Base-by-base conservation (phyloP, 2,113 vertebrate genomes). In the Chloebia gouldiae region DNA sequence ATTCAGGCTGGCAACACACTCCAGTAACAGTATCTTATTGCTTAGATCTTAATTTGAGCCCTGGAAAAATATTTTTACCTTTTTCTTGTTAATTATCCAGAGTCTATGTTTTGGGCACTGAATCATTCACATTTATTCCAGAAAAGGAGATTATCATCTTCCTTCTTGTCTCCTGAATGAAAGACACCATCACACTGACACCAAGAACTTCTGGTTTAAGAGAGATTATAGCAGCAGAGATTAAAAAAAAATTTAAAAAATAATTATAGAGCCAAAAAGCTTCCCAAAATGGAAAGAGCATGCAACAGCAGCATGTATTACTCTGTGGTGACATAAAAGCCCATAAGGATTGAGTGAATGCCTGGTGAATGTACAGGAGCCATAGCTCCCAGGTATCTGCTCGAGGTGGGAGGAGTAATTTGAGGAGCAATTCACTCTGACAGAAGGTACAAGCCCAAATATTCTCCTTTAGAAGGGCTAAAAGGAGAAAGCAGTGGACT, bases 391-490 rank as follows among this genome's bases (percentile, higher is more conserved):
- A 61, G 54, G 28, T 39, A 6, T 27, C 76, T 73, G 13, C 35
- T 86, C 47, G 60, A 90, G 39, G 39, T 49, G 33, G 35, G 53
- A 76, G 18, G 5, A 5, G 23, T 45, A 90, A 60, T 24, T 25
- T 0, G 0, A 54, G 37, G 5, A 61, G 10, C 3, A 12, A 18
- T 11, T 25, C 5, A 64, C 79, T 75, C 81, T 57, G 20, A 50
- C 24, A 56, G n/a, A 8, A 6, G 19, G 77, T 33, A 18, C 1
- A 51, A 77, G 2, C 33, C 30, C 42, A 92, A 84, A 66, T 56
- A 53, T 20, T 78, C 47, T 42, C 35, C 23, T 86, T 78, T 22
- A 69, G 39, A 69, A 77, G 22, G 23, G 31, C 35, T 44, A 45
- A 28, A 73, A 72, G 27, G 12, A 81, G 27, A 70, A 81, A 18